Base-by-base conservation (phyloP, 2,888 invertebrate genomes). In the Cremastinae sp. region DNA sequence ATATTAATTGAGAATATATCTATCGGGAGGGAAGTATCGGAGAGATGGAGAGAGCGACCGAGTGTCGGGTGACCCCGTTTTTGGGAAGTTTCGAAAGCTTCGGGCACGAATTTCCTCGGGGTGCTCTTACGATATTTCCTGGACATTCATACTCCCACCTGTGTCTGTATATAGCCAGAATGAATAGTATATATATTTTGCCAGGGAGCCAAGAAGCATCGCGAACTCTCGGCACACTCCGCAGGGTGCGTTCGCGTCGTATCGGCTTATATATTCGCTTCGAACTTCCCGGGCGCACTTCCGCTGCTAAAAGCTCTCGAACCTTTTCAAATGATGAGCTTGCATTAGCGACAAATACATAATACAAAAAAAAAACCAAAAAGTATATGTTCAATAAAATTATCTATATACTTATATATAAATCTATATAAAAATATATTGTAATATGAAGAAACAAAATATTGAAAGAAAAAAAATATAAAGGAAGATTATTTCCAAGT, bases 61-160 rank as follows among this genome's bases (percentile, higher is more conserved):
- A 28, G 5, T n/a, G 53, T 69, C 64, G 68, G 58, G 18, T 69
- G 76, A 76, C 76, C 76, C 72, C 68, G 53, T 64, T 76, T 73
- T 72, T 69, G 64, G 53, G 58, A 72, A 76, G 47, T 68, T 69
- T 68, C 62, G 68, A 58, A 69, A 59, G 64, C 58, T 62, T 76
- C 64, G 64, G 38, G 69, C 69, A 64, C 47, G 72, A 68, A 78
- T 72, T 71, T 59, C 75, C 75, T 70, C 45, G 18, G 74, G 74
- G 66, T 71, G 51, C 59, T 58, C 72, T 73, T 62, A 53, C 43
- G 64, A 28, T 41, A 38, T 64, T 71, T 45, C 62, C 53, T 41
- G 36, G 56, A 47, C 45, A 28, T 28, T 28, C 5, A 28, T 28
- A 28, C 28, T 28, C 28, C 28, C 28, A 5, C 2, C 5, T 28